Evolutionary conservation across 2,888 invertebrate species (phyloP).

Genomic region (Meandrusa payeni): DNA sequence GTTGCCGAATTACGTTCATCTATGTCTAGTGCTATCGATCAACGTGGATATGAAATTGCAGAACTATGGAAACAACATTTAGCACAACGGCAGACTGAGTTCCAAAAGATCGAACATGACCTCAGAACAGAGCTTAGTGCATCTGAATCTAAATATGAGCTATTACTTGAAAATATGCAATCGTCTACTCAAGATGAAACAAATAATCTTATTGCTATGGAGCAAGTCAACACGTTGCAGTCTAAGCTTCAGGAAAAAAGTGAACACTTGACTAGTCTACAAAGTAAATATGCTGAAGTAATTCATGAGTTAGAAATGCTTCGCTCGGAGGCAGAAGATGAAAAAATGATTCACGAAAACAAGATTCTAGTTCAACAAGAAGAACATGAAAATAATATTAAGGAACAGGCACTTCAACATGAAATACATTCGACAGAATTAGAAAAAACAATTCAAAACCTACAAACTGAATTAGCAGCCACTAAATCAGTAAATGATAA

Average conservation of each 20-base stretch:
- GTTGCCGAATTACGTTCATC: constrained; percentile 70
- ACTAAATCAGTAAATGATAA: constrained; percentile 47
- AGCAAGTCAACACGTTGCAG: constrained; percentile 65
- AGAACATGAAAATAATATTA: constrained; percentile 63
- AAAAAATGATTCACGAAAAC: constrained; percentile 65
- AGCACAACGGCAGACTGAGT: constrained; percentile 82
- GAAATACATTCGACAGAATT: constrained; percentile 40
- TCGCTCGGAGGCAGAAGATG: constrained; percentile 71
- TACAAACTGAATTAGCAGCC: constrained; percentile 47
- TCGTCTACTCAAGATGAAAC: constrained; percentile 72
- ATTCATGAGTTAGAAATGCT: constrained; percentile 63
- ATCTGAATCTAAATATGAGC: constrained; percentile 71
- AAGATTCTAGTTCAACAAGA: constrained; percentile 67
- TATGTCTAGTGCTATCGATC: constrained; percentile 80
- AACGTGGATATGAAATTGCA: constrained; percentile 85
- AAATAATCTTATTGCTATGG: constrained; percentile 59
- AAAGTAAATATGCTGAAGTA: constrained; percentile 64
- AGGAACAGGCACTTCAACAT: constrained; percentile 47
- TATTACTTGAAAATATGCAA: constrained; percentile 66
- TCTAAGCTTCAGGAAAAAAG: constrained; percentile 70
- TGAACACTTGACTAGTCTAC: constrained; percentile 58
- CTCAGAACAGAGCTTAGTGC: constrained; percentile 74
- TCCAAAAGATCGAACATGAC: constrained; percentile 72
- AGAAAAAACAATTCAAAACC: constrained; percentile 42
- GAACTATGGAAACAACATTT: constrained; percentile 86